These are phyloP conservation scores for Tamias sibiricus DNA, from an alignment of 2,113 vertebrate genomes.

Conservation along the genomic window DNA sequence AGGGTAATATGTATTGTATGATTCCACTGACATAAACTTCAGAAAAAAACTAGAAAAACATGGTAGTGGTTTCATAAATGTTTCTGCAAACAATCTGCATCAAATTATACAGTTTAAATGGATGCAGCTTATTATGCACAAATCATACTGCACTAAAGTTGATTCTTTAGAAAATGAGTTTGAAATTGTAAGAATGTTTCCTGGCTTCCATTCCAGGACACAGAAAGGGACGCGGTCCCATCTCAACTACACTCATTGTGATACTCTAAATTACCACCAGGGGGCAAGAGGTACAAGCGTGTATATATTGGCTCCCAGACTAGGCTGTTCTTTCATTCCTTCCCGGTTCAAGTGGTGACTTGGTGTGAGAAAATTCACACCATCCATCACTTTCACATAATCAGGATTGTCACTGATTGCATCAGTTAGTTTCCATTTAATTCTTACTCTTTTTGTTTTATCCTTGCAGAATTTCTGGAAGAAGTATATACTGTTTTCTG, in stretches of 20 bases:
- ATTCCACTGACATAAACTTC: not conserved
- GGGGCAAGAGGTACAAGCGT: not conserved
- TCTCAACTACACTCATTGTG: not conserved
- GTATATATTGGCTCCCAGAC: not conserved
- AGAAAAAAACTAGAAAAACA: not conserved
- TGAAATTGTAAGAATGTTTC: not conserved
- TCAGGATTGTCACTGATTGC: not conserved
- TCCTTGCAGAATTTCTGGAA: not conserved
- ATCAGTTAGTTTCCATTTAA: not conserved
- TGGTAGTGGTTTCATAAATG: not conserved
- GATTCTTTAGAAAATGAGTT: not conserved
- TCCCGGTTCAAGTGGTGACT: not conserved
- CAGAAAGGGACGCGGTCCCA: not conserved
- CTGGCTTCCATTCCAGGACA: not conserved
- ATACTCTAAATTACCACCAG: not conserved
- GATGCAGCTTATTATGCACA: not conserved
- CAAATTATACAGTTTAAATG: not conserved
- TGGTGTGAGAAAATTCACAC: not conserved
- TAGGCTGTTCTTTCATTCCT: too few relatives aligned
- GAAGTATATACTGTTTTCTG: not conserved
- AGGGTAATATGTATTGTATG: not conserved
- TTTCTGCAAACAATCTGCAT: not conserved
- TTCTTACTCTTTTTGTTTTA: not conserved
- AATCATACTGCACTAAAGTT: not conserved
- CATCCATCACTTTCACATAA: not conserved